Base-by-base conservation (phyloP, 92 coral and sea anemone genomes). In the Anthopleura xanthogrammica region DNA sequence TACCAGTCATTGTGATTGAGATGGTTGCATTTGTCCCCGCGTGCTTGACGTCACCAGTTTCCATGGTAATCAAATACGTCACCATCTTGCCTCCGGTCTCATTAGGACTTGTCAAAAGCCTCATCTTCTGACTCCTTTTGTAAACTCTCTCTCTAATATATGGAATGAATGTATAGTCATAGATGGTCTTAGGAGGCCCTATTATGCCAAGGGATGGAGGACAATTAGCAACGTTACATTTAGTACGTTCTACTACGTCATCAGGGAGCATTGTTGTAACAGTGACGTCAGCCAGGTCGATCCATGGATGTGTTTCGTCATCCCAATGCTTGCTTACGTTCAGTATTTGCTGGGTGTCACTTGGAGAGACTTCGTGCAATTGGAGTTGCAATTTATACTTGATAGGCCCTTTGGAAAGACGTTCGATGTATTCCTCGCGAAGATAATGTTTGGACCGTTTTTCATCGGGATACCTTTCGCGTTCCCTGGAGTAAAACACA, bases 271-370 rank as follows among this genome's bases (percentile, higher is more conserved):
- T 78, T 6, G 94, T 80, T 7, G 92, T 90, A 17, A 96, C 75
- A 22, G 90, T 92, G 78, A 96, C 92, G 74, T 91, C 92, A 76
- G 98, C 99, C 12, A 96, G 79, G 86, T 96, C 99, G 14, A 94
- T 77, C 99, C 99, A 96, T 1, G 99, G 98, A 77, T 96, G 98
- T 3, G 91, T 87, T 1, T 55, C 81, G 81, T 94, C 95, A 84
- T 94, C 91, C 99, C 99, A 96, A 57, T 78, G 39, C 17, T 91
- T 85, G 43, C 90, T 87, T 29, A 79, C 72, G 62, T 94, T 91
- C 57, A 96, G 87, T 12, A 96, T 83, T 58, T 87, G 87, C 16
- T 93, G 91, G 39, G 93, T 90, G 77, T 96, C 99, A 62, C 74
- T 62, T 17, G 90, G 79, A 5, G 84, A 79, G 60, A 83, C 84